These are phyloP conservation scores for Oenanthe oenanthe DNA, from an alignment of 2,113 vertebrate species.

Conservation along the genomic window DNA sequence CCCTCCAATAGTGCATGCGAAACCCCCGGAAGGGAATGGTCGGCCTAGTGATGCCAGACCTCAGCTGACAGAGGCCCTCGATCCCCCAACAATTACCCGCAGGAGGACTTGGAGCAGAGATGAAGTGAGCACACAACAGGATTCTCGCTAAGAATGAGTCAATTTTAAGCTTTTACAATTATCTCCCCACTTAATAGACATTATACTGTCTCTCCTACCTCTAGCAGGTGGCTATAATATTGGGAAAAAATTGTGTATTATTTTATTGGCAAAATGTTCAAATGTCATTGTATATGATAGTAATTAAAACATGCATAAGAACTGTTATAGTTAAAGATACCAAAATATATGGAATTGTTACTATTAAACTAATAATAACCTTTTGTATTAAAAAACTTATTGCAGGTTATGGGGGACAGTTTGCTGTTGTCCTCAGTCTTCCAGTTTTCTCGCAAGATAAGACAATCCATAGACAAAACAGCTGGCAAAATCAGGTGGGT, in stretches of 20 bases:
- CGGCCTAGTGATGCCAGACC: conserved; percentile 84
- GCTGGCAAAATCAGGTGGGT: conserved; percentile 94
- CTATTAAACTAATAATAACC: background rate
- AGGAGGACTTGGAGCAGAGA: conserved; percentile 97
- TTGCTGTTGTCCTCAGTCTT: conserved; percentile 92
- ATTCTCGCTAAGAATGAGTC: background rate
- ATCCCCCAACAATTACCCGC: conserved; percentile 89
- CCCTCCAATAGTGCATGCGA: conserved; percentile 87
- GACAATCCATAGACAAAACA: conserved; percentile 94
- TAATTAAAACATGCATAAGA: background rate
- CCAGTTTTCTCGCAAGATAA: conserved; percentile 94
- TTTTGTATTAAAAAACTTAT: conserved; percentile 11
- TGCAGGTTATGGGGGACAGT: conserved; percentile 94
- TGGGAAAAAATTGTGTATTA: background rate
- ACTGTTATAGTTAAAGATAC: background rate
- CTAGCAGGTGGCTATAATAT: background rate
- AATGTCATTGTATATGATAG: background rate
- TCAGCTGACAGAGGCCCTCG: conserved; percentile 83
- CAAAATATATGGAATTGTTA: background rate
- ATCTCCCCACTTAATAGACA: background rate
- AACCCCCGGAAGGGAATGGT: conserved; percentile 88
- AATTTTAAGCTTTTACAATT: background rate
- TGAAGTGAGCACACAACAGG: conserved; percentile 81
- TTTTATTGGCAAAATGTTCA: background rate
- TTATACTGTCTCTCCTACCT: background rate